Evolutionary conservation across 2,797 vertebrate species (phyloP).

Genomic region (Mus minutoides): DNA sequence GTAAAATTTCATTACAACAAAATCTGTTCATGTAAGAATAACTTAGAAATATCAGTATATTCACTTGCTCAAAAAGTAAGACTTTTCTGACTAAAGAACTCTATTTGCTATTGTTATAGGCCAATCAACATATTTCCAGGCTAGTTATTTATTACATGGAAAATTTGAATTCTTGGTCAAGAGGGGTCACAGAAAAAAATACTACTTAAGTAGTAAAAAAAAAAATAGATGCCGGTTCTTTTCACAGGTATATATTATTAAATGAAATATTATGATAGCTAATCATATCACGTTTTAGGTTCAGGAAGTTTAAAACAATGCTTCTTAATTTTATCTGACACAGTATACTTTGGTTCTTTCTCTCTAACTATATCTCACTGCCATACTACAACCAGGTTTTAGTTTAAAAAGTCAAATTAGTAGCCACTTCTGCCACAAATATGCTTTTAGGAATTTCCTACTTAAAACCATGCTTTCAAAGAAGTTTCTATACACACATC

Average conservation of each 20-base stretch:
- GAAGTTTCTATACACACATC: constrained; percentile 39
- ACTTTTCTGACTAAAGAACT: constrained; percentile 44
- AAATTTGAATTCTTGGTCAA: constrained; percentile 41
- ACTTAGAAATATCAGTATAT: constrained; percentile 3
- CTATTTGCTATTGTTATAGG: constrained; percentile 34
- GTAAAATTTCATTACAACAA: constrained; percentile 61
- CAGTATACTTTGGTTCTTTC: background rate
- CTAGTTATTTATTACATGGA: background rate
- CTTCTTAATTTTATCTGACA: constrained; percentile 42
- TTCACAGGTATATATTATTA: constrained; percentile 43
- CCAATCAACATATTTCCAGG: constrained; percentile 55
- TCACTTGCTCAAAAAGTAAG: constrained; percentile 56
- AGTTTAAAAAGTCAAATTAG: constrained; percentile 40
- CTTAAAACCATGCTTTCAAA: constrained; percentile 43
- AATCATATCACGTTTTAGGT: constrained; percentile 29
- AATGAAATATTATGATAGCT: constrained; percentile 49
- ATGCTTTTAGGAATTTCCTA: constrained; percentile 39
- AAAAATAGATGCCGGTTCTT: constrained; percentile 32
- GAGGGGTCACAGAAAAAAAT: background rate
- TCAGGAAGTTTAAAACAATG: background rate
- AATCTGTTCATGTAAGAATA: constrained; percentile 32
- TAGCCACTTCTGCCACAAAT: constrained; percentile 3
- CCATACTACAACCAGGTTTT: constrained; percentile 16
- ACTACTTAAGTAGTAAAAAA: background rate
- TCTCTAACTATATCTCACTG: constrained; percentile 29